Conservation (phyloP, 2,797 vertebrate species). For the Halcyon leucocephala region DNA sequence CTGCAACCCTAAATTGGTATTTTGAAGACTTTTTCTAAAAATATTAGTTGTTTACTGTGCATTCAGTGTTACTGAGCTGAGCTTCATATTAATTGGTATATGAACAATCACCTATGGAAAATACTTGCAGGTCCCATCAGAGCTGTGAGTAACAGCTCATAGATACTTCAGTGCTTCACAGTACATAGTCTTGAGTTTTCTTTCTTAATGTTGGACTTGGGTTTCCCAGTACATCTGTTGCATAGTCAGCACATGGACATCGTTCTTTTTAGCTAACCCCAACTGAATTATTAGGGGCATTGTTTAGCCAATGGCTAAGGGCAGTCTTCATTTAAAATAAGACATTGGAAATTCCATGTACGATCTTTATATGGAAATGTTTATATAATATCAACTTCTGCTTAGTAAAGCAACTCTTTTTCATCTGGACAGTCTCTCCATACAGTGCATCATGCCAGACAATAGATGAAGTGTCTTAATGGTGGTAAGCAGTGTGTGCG, state of each 20-base stretch:
- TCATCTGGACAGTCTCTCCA: conserved; percentile 67
- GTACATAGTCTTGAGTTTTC: not conserved
- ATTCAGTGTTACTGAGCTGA: not conserved
- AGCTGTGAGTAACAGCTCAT: not conserved
- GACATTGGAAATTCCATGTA: not conserved
- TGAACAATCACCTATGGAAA: not conserved
- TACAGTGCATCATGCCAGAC: conserved; percentile 60
- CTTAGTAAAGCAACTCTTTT: conserved; percentile 35
- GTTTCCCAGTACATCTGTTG: not conserved
- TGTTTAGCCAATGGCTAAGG: conserved; percentile 34
- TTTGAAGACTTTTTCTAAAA: not conserved
- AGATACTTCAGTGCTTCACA: not conserved
- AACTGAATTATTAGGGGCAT: not conserved
- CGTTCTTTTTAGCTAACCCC: conserved; percentile 8
- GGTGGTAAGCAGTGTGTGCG: conserved; percentile 4
- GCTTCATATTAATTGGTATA: fast-evolving
- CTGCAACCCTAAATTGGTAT: not conserved
- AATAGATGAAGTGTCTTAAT: conserved; percentile 66
- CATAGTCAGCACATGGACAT: not conserved
- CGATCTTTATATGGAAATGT: conserved; percentile 59
- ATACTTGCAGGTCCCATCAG: not conserved
- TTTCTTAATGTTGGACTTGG: not conserved
- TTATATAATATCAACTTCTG: conserved; percentile 12
- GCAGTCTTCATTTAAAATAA: conserved; percentile 31
- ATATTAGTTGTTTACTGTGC: not conserved